These are phyloP conservation scores for Paracyclopina nana DNA, from an alignment of 1,140 invertebrate species.

Conservation along the genomic window DNA sequence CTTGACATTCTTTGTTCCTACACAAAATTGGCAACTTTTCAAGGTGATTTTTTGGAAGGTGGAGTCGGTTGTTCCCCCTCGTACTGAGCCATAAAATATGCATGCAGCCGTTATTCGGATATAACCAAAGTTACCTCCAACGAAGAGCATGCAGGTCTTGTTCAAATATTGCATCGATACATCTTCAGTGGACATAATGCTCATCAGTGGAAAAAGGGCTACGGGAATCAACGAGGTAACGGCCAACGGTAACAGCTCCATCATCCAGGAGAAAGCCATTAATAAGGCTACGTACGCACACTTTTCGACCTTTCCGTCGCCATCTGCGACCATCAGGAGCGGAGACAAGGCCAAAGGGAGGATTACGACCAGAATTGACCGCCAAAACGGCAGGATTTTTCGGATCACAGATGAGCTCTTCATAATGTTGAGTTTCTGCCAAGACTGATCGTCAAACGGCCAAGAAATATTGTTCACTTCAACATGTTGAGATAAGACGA, in stretches of 20 bases:
- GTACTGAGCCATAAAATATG: no score
- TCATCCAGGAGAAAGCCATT: conserved; percentile 67
- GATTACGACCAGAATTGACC: background rate
- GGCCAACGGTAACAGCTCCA: conserved; percentile 56
- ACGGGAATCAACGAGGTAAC: conserved; percentile 62
- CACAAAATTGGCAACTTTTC: no score
- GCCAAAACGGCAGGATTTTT: background rate
- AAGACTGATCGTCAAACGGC: background rate
- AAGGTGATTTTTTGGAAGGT: no score
- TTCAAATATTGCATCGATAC: conserved; percentile 51
- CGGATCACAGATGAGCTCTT: background rate
- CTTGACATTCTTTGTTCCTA: no score
- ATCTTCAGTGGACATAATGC: conserved; percentile 32
- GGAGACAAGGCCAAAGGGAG: background rate
- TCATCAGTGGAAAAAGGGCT: conserved; percentile 45
- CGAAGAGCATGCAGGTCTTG: conserved; percentile 65
- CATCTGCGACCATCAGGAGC: conserved; percentile 22
- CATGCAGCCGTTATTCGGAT: no score
- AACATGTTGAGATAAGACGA: no score
- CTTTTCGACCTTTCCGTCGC: conserved; percentile 23
- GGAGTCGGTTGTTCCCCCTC: no score
- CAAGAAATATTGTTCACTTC: no score
- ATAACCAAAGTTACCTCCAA: conserved; percentile 28
- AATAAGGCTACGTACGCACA: conserved; percentile 55
- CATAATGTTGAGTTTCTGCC: background rate